Conservation (phyloP, 2,888 invertebrate species). For the Endotricha flammealis region DNA sequence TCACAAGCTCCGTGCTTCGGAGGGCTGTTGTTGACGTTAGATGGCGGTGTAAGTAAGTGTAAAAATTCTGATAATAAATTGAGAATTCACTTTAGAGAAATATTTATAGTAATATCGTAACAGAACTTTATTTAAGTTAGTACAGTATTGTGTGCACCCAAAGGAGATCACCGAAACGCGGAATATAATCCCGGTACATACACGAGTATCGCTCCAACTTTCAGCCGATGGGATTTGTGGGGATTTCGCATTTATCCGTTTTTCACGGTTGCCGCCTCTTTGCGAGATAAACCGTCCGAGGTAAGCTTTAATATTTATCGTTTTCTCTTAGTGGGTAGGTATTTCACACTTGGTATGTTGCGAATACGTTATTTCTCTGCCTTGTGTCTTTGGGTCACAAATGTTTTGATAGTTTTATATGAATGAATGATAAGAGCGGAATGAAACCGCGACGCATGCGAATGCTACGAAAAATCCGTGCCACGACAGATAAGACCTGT, state of each 20-base stretch:
- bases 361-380: slow-evolving; percentile 13
- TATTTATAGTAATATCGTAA: no score
- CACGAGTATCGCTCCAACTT: slow-evolving; percentile 43
- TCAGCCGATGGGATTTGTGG: slow-evolving; percentile 47
- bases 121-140: no score
- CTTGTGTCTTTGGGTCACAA: neutral
- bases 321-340: slow-evolving; percentile 41
- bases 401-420: slow-evolving; percentile 3
- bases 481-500: neutral
- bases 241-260: slow-evolving; percentile 61
- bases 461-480: no score
- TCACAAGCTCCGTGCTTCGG: no score
- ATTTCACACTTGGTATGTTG: slow-evolving; percentile 21
- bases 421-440: neutral
- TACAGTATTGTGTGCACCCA: neutral
- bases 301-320: slow-evolving; percentile 68
- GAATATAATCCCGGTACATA: slow-evolving; percentile 32
- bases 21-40: no score
- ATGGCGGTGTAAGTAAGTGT: no score
- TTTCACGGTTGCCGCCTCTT: slow-evolving; percentile 50
- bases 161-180: slow-evolving; percentile 22
- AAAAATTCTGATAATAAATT: no score
- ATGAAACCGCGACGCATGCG: no score
- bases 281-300: slow-evolving; percentile 52
- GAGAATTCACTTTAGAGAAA: no score